These are phyloP conservation scores for Proales similis DNA, from an alignment of 1,140 invertebrate species.

Conservation along the genomic window DNA sequence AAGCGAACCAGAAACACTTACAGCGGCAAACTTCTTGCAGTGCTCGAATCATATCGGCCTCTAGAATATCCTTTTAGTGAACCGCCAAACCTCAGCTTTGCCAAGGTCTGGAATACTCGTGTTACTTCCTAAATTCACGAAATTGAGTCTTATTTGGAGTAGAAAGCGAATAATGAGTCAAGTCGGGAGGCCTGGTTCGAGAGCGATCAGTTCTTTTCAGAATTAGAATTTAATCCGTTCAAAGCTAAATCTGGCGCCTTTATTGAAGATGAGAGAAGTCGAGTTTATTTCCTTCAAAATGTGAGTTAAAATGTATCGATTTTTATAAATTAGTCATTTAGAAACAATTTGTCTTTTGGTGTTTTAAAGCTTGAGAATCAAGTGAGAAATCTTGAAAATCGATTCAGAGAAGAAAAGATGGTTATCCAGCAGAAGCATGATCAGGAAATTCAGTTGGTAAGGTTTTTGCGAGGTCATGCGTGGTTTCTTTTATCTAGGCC, in stretches of 20 bases:
- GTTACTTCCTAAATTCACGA: no score
- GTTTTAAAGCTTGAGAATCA: conserved; percentile 45
- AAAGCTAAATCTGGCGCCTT: no score
- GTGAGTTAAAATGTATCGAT: no score
- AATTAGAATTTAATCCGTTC: no score
- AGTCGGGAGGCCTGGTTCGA: no score
- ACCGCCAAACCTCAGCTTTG: conserved; percentile 2
- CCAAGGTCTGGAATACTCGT: no score
- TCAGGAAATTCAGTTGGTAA: conserved; percentile 50
- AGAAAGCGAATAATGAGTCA: no score
- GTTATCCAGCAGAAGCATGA: conserved; percentile 51
- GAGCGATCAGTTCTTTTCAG: no score
- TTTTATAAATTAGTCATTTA: no score
- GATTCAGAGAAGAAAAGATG: conserved; percentile 52
- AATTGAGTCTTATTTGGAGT: no score
- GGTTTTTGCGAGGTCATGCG: not conserved
- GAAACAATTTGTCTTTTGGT: not conserved
- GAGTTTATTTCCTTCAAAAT: no score
- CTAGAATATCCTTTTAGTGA: conserved; percentile 29
- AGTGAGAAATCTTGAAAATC: conserved; percentile 50
- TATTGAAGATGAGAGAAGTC: no score
- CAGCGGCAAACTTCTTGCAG: conserved; percentile 8
- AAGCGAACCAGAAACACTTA: conserved; percentile 28
- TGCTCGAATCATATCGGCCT: conserved; percentile 13
- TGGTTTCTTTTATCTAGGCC: not conserved